Evolutionary conservation across 2,797 vertebrate species (phyloP).

Genomic region (Scarus forsteni): DNA sequence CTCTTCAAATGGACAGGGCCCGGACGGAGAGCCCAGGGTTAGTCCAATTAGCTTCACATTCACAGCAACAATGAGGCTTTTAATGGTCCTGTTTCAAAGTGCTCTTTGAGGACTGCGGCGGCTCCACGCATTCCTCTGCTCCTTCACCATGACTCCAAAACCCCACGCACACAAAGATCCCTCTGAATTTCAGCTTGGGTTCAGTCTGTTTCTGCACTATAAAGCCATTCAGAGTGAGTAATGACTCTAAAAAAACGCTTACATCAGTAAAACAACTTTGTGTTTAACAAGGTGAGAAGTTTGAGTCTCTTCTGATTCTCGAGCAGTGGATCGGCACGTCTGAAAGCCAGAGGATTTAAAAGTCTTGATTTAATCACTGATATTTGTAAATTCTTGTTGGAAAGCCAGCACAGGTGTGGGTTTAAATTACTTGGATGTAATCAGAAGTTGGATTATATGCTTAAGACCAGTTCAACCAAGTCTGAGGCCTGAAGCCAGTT

Average conservation of each 20-base stretch:
- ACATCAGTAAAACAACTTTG: background rate
- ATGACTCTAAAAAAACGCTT: background rate
- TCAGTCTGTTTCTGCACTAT: background rate
- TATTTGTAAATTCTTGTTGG: too few species aligned
- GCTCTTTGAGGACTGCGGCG: slow-evolving; percentile 45
- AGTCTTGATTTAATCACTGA: too few species aligned
- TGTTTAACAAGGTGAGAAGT: too few species aligned
- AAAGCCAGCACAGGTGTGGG: too few species aligned
- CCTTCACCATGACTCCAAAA: slow-evolving; percentile 46
- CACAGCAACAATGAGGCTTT: slow-evolving; percentile 60
- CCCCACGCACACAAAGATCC: slow-evolving; percentile 30
- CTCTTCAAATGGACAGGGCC: slow-evolving; percentile 68
- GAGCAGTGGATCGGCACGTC: too few species aligned
- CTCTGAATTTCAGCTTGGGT: background rate
- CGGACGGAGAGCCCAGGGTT: slow-evolving; percentile 50
- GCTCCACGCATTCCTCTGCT: slow-evolving; percentile 54
- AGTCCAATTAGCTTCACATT: slow-evolving; percentile 67
- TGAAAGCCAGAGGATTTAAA: too few species aligned
- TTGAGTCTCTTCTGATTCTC: too few species aligned
- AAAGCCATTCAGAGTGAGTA: background rate
- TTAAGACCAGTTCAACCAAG: too few species aligned
- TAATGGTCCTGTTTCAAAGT: slow-evolving; percentile 59
- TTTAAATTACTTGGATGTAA: too few species aligned
- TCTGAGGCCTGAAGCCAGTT: too few species aligned
- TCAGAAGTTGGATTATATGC: too few species aligned